Evolutionary conservation across 2,113 vertebrate genomes (phyloP), one percentile per base, ranked within the genome.

Genomic region (Emydura subglobosa): DNA sequence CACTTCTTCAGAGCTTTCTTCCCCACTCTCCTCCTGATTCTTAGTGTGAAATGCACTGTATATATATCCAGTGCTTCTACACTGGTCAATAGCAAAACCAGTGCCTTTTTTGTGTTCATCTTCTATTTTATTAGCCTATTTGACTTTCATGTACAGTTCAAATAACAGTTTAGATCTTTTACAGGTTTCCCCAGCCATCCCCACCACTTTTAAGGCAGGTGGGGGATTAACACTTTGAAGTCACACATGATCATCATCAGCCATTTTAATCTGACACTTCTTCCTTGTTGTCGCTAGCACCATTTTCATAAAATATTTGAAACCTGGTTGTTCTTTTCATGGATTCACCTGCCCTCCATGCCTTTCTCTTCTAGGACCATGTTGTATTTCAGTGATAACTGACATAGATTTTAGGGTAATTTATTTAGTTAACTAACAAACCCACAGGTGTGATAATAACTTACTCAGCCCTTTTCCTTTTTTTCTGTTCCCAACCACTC

Each of bases 361-460:
- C 61, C 54, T 31, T 55, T 96, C 95, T 3, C 7, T 95, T 91
- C 19, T 42, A 42, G 68, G 24, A 74, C 68, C 10, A 42, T 74
- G 68, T 94, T 82, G 87, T 92, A 17, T 88, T 86, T 92, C 74
- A 34, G 44, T 47, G 13, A 34, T 87, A 87, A 24, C 5, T 1
- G 83, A 49, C 55, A 90, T 83, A 96, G 84, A 74, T 44, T 2
- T n/a, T 39, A 65, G 89, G 85, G 84, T 96, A 85, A 94, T 88
- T 95, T 95, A 39, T 59, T 72, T 72, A 21, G 34, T 39, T 87
- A 92, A 94, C 92, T 95, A 86, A 97, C 96, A 95, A 47, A 47
- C 89, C 93, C 96, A 27, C 55, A 53, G 1, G 78, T 88, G 57
- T 83, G 82, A 65, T 0, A 13, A 87, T 92, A 96, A 80, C 31